Evolutionary conservation across 2,113 vertebrate species (phyloP), one percentile per base, ranked within the genome.

Genomic region (Sterrhoptilus dennistouni): DNA sequence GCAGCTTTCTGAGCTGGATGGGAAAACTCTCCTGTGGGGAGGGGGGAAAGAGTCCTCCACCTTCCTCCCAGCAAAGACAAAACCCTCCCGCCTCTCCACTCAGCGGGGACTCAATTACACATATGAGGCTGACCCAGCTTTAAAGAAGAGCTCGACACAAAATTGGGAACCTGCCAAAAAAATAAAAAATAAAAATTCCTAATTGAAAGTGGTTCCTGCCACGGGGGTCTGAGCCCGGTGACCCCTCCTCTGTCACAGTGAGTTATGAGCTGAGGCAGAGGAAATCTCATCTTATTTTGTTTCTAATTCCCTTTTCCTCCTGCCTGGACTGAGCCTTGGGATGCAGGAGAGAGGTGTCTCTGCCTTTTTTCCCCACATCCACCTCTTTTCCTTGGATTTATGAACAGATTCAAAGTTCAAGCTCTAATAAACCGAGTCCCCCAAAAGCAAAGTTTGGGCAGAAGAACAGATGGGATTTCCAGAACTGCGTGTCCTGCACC

Each of bases 141-240:
- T 5, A 65, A 87, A 36, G 74, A 60, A 64, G 91, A 74, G 52
- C 13, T 63, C 61, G 94, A 89, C 89, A 69, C 36, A 15, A 57
- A 94, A 65, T 19, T 93, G 94, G 91, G 91, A 87, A 87, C n/a
- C n/a, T 5, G 95, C 95, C 95, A 96, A 89, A 83, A 47, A 33
- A 54, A 54, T 11, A 53, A 53, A 54, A 33, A 54, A 31, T 1
- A 33, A 49, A 75, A 88, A 50, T 33, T 14, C 83, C 93, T 87
- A 44, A 87, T 89, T 83, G 93, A 64, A 96, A 97, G 87, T 66
- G 93, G 80, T 65, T 92, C 24, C 87, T 14, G 83, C 42, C 54
- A 8, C 21, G 91, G 93, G 93, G 95, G 94, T 84, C 83, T 8
- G 65, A 0, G 65, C 93, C 56, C 14, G 35, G 53, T 2, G 63